Conservation (phyloP, 2,113 vertebrate genomes). For the Dipodomys stephensi region DNA sequence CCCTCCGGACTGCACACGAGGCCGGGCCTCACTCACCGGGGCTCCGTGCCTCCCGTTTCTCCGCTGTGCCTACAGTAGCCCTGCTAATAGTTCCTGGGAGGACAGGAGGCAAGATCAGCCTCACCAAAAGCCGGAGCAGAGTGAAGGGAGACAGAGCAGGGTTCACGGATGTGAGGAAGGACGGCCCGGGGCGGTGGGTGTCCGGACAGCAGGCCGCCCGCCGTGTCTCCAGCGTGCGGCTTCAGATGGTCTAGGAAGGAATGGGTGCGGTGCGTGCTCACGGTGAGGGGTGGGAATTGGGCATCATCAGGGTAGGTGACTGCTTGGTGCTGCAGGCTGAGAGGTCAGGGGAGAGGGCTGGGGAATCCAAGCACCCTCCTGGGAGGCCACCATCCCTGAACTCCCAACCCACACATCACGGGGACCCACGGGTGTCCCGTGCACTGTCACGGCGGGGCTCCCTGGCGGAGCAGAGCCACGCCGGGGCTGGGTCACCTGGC, state of each 20-base stretch:
- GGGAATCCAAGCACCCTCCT: not conserved
- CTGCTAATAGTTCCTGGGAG: not conserved
- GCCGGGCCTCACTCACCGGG: not conserved
- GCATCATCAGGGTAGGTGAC: not conserved
- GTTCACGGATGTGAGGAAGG: no score
- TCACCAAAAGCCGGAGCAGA: not conserved
- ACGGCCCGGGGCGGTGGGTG: no score
- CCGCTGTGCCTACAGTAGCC: no score
- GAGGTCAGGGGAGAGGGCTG: not conserved
- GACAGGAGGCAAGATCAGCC: not conserved
- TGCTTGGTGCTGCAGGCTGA: not conserved
- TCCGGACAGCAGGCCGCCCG: no score
- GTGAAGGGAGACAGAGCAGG: not conserved
- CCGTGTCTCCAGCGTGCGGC: no score
- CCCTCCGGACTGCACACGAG: not conserved
- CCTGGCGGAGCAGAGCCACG: not conserved
- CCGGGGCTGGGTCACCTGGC: fast-evolving
- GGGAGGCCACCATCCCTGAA: not conserved
- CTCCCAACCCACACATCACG: fast-evolving
- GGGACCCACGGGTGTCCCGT: not conserved
- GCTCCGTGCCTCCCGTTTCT: not conserved
- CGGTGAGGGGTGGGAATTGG: not conserved
- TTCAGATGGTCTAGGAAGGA: not conserved
- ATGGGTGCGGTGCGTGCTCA: not conserved
- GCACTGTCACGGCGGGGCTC: not conserved